Percentiles rank a stretch among this genome's conserved stretches.
phyloP scores from a whole-genome alignment of 2,888 invertebrate genomes.

The Copidosoma aretas region DNA sequence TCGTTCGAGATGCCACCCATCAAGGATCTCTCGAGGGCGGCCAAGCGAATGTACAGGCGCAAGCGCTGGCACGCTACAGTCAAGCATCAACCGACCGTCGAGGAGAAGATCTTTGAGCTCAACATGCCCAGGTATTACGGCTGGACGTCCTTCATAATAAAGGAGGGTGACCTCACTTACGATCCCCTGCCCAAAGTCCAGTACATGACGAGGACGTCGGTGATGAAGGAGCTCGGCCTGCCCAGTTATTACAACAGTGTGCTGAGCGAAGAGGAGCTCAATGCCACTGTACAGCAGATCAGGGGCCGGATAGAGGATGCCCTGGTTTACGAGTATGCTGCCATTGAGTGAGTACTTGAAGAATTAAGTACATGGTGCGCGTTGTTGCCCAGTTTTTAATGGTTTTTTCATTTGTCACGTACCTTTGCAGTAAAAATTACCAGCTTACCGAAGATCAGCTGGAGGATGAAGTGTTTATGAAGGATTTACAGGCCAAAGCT shows the following conservation, averaged over 20 bases:
- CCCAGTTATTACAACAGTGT: conserved; percentile 67
- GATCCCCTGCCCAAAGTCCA: conserved; percentile 75
- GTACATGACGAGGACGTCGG: conserved; percentile 79
- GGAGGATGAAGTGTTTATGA: conserved; percentile 50
- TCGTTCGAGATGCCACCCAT: conserved; percentile 69
- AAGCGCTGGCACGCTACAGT: conserved; percentile 68
- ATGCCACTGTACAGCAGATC: conserved; percentile 64
- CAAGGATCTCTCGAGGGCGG: conserved; percentile 67
- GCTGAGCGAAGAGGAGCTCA: conserved; percentile 61
- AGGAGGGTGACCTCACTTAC: conserved; percentile 71
- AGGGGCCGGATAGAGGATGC: conserved; percentile 71
- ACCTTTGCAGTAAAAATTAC: conserved; percentile 50
- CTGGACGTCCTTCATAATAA: conserved; percentile 70
- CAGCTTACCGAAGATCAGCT: conserved; percentile 40
- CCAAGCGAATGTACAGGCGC: conserved; percentile 63
- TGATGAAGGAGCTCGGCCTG: conserved; percentile 68
- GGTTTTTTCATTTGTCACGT: conserved; percentile 6
- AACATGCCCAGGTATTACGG: conserved; percentile 87
- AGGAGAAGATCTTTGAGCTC: conserved; percentile 83
- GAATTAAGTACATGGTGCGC: neutral
- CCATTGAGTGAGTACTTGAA: conserved; percentile 65
- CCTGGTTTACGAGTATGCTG: conserved; percentile 69
- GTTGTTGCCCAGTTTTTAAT: neutral
- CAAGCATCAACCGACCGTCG: conserved; percentile 73
- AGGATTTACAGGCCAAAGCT: conserved; percentile 64